Evolutionary conservation across 2,888 invertebrate species (phyloP).

Genomic region (Eupithecia vulgata): DNA sequence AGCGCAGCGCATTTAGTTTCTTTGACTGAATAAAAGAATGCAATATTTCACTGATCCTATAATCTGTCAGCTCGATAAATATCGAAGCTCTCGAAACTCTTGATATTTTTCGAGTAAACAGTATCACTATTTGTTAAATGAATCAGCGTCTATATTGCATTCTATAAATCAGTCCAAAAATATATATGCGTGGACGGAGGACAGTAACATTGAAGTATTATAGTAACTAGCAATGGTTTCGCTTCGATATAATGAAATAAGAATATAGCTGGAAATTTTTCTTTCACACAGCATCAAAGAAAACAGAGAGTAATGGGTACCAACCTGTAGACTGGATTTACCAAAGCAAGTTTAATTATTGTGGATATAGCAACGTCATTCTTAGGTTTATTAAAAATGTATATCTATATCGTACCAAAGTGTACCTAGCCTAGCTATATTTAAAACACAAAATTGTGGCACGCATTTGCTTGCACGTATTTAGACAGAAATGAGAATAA

Average conservation of each 20-base stretch:
- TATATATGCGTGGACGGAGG: too few relatives aligned
- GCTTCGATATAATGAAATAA: neutral
- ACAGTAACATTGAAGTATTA: neutral
- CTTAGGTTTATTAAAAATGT: neutral
- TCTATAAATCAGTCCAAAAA: too few relatives aligned
- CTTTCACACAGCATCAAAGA: neutral
- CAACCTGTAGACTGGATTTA: neutral
- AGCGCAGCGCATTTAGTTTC: too few relatives aligned
- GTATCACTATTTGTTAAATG: too few relatives aligned
- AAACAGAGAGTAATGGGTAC: neutral
- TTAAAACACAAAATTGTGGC: conserved; percentile 38
- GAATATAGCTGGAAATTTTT: neutral
- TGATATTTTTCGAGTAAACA: too few relatives aligned
- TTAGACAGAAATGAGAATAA: conserved; percentile 45
- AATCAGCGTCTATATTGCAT: too few relatives aligned
- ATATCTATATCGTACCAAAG: too few relatives aligned
- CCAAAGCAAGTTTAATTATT: neutral
- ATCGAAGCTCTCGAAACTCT: too few relatives aligned
- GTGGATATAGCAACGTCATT: neutral
- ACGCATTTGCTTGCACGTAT: conserved; percentile 39
- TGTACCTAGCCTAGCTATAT: conserved; percentile 36
- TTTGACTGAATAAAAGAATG: too few relatives aligned
- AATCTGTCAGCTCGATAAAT: too few relatives aligned
- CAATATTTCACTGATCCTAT: too few relatives aligned
- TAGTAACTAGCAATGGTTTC: neutral